phyloP scores from a whole-genome alignment of 2,113 vertebrate genomes.

The Antennarius striatus region DNA sequence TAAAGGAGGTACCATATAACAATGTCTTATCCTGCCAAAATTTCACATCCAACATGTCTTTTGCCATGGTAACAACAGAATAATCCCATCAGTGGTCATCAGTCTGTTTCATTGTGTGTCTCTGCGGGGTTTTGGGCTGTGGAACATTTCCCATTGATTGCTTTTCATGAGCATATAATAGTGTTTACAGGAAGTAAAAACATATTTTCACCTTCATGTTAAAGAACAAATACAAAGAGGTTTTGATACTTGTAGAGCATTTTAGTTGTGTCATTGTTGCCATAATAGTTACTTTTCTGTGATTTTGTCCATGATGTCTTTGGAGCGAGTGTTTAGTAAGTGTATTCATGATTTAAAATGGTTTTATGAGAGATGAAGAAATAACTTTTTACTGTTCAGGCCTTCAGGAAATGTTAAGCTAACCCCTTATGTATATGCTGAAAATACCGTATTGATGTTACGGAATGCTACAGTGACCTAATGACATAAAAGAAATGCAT shows the following conservation, averaged over 20 bases:
- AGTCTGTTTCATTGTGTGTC: constrained; percentile 63
- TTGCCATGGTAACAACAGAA: constrained; percentile 63
- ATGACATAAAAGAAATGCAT: neutral
- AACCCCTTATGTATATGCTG: neutral
- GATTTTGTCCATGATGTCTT: too few relatives aligned
- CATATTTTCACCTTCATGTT: constrained; percentile 16
- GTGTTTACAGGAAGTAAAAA: constrained; percentile 25
- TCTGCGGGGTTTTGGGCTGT: constrained; percentile 57
- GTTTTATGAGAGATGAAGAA: too few relatives aligned
- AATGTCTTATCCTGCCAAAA: constrained; percentile 45
- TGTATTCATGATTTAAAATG: neutral
- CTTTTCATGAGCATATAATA: constrained; percentile 46
- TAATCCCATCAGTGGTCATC: constrained; percentile 71
- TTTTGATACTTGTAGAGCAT: neutral
- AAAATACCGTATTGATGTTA: neutral
- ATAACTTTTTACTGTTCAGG: neutral
- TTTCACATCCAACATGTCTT: constrained; percentile 61
- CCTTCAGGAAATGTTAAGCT: neutral
- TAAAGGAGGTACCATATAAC: neutral
- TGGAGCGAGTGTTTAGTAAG: neutral
- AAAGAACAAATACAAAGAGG: neutral
- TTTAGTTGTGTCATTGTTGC: neutral
- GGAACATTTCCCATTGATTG: constrained; percentile 62
- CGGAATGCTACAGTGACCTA: neutral
- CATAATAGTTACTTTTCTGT: too few relatives aligned